Evolutionary conservation across 2,888 invertebrate genomes (phyloP).

Genomic region (Cephus sareptanus): DNA sequence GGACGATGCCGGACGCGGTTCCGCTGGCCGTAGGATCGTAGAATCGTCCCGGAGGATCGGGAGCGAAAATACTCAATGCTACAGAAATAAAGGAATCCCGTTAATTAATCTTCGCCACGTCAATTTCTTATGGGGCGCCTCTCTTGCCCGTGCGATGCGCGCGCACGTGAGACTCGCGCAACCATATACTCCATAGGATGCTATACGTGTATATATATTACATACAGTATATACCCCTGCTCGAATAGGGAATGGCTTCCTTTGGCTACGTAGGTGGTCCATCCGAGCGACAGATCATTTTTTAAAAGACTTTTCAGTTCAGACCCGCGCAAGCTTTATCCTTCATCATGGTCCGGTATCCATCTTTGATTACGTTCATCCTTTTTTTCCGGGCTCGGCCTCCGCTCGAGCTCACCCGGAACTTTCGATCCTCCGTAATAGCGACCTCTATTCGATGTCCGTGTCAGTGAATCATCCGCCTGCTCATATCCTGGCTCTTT

Average conservation of each 20-base stretch:
- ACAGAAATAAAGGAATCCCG: slow-evolving; percentile 34
- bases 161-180: slow-evolving; percentile 20
- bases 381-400: slow-evolving; percentile 13
- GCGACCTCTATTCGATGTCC: not conserved
- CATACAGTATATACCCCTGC: not conserved
- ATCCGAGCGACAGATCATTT: slow-evolving; percentile 41
- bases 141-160: slow-evolving; percentile 14
- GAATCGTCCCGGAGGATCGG: not conserved
- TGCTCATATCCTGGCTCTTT: not conserved
- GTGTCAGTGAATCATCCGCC: not conserved
- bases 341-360: slow-evolving; percentile 44
- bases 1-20: not conserved
- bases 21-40: not conserved
- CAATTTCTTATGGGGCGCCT: slow-evolving; percentile 33
- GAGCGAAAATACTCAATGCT: not conserved
- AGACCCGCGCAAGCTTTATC: slow-evolving; percentile 39
- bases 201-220: not conserved
- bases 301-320: slow-evolving; percentile 44
- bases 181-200: not conserved
- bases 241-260: slow-evolving; percentile 8
- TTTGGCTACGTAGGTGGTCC: slow-evolving; percentile 47
- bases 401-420: not conserved
- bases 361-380: slow-evolving; percentile 35
- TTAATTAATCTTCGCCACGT: slow-evolving; percentile 48
- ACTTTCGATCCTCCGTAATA: not conserved